phyloP scores from a whole-genome alignment of 2,888 invertebrate species.

The Drosophila longiperda region DNA sequence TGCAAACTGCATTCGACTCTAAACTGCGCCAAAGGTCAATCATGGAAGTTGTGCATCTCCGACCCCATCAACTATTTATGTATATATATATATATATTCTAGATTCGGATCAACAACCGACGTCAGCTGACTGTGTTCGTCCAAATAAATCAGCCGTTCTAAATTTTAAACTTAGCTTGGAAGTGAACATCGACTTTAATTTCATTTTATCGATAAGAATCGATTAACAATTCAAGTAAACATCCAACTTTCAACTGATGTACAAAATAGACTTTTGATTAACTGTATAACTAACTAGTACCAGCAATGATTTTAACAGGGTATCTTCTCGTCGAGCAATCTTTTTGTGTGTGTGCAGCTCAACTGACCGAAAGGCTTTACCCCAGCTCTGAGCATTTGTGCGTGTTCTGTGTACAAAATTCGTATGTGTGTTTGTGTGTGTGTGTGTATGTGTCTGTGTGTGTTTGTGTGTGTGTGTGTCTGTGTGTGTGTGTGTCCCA shows the following conservation, averaged over 20 bases:
- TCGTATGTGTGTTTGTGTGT: too few relatives aligned
- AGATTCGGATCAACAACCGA: not conserved
- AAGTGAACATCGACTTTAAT: not conserved
- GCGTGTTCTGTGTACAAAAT: slow-evolving; percentile 66
- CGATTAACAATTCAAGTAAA: not conserved
- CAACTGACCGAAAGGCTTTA: not conserved
- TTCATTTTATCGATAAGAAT: not conserved
- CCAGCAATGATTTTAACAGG: not conserved
- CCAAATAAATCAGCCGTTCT: not conserved
- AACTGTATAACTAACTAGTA: not conserved
- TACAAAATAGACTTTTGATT: not conserved
- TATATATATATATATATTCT: not conserved
- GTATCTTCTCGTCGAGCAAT: not conserved
- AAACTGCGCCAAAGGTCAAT: not conserved
- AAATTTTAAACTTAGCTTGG: not conserved
- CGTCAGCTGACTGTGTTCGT: not conserved
- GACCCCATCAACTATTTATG: not conserved
- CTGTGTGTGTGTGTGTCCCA: slow-evolving; percentile 53
- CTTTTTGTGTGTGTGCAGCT: not conserved
- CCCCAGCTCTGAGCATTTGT: slow-evolving; percentile 28
- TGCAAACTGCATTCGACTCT: not conserved
- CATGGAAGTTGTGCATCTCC: not conserved
- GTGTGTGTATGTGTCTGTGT: slow-evolving; percentile 63
- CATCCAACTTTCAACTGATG: not conserved
- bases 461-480: slow-evolving; percentile 43